Percentiles rank a stretch among this genome's conserved stretches.
These are phyloP conservation scores for Microcebus ravelobensis DNA, from an alignment of 2,113 vertebrate genomes.

Conservation along the genomic window DNA sequence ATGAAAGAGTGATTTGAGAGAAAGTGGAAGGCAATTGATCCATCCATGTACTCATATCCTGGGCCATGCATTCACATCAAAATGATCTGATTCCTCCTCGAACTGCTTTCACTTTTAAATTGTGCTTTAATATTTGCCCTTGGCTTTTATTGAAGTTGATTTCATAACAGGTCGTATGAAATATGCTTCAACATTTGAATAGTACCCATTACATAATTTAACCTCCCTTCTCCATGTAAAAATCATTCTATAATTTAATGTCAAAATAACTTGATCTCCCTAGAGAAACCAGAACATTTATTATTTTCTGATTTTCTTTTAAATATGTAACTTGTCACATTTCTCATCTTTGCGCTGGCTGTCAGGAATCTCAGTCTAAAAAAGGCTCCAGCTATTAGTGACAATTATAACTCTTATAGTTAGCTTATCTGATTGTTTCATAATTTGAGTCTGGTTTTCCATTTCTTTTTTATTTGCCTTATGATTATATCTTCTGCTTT, in stretches of 20 bases:
- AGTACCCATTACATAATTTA: constrained; percentile 17
- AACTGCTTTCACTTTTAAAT: not conserved
- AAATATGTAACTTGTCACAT: not conserved
- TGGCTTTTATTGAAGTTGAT: not conserved
- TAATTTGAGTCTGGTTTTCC: not conserved
- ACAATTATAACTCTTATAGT: not conserved
- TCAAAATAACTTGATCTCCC: constrained; percentile 16
- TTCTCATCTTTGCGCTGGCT: not conserved
- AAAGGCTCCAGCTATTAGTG: not conserved
- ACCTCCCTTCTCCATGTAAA: not conserved
- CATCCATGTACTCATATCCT: not conserved
- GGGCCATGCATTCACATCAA: not conserved
- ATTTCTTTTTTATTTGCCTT: constrained; percentile 30
- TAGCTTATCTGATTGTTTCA: constrained; percentile 31
- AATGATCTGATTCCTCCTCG: not conserved
- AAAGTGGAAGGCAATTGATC: not conserved
- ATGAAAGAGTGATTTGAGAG: not conserved
- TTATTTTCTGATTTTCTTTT: not conserved
- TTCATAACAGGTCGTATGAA: not conserved
- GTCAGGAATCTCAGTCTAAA: constrained; percentile 9
- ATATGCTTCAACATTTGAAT: constrained; percentile 10
- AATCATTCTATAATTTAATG: constrained; percentile 9
- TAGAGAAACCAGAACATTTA: not conserved
- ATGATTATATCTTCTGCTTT: not conserved
- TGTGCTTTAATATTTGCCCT: constrained; percentile 17